Evolutionary conservation across 2,113 vertebrate species (phyloP).

Genomic region (Spermophilus dauricus): DNA sequence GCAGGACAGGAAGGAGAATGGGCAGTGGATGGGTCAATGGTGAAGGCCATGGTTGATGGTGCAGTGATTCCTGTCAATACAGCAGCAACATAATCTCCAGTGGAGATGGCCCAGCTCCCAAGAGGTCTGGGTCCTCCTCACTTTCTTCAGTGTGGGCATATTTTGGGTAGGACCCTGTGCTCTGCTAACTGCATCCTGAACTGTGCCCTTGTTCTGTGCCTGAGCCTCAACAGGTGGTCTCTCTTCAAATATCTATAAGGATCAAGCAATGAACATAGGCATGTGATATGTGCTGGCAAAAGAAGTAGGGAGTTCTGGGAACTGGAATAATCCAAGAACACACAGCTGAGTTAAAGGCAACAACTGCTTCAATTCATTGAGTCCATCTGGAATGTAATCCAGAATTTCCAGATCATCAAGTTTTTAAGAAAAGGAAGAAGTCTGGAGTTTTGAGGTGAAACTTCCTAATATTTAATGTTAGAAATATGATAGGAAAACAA

Average conservation of each 20-base stretch:
- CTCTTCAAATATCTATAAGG: neutral
- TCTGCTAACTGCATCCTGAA: neutral
- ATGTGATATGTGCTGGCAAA: neutral
- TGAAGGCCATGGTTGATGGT: neutral
- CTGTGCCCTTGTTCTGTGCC: neutral
- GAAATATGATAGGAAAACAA: neutral
- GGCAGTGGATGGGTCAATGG: neutral
- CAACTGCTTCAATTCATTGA: neutral
- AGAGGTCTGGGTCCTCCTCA: neutral
- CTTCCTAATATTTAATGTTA: neutral
- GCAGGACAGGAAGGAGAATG: neutral
- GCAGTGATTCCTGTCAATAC: neutral
- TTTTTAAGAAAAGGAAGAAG: neutral
- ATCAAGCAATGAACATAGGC: neutral
- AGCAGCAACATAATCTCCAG: neutral
- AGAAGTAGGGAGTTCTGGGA: neutral
- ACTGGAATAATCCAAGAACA: neutral
- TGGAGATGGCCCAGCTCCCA: neutral
- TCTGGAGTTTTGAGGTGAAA: neutral
- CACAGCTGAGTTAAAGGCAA: neutral
- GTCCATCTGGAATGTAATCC: neutral
- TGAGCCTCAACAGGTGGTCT: neutral
- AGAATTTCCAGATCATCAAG: neutral
- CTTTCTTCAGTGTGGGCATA: neutral
- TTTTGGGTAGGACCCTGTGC: neutral